Conservation (phyloP, 2,113 vertebrate species). For the Regulus satrapa region DNA sequence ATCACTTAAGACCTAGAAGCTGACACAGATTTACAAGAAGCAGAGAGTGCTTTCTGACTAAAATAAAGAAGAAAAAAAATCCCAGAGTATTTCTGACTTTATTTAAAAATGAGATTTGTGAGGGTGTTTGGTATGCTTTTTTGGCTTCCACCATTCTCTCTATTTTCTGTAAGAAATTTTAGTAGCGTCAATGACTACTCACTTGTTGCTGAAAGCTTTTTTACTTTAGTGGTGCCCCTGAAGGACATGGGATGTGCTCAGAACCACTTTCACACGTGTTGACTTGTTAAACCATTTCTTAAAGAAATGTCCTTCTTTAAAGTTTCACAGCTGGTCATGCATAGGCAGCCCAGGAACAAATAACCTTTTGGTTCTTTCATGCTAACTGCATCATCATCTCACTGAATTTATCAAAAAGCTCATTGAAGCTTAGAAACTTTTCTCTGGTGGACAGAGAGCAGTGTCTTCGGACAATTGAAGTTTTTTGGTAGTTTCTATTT, state of each 20-base stretch:
- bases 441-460: background rate
- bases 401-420: background rate
- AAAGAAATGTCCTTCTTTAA: background rate
- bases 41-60: background rate
- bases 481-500: background rate
- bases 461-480: background rate
- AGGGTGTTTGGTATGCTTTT: background rate
- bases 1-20: background rate
- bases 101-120: background rate
- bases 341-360: background rate
- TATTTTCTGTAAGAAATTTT: background rate
- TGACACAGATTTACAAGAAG: background rate
- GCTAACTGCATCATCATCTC: background rate
- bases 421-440: background rate
- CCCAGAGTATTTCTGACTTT: background rate
- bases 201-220: background rate
- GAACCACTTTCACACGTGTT: background rate
- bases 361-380: background rate
- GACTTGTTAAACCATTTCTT: background rate
- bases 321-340: background rate
- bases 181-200: background rate
- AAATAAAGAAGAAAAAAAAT: background rate
- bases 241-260: background rate
- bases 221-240: background rate
- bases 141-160: background rate